Percentiles rank a stretch among this genome's conserved stretches.
Conservation (phyloP, 2,888 invertebrate genomes). For the Apamea crenata region DNA sequence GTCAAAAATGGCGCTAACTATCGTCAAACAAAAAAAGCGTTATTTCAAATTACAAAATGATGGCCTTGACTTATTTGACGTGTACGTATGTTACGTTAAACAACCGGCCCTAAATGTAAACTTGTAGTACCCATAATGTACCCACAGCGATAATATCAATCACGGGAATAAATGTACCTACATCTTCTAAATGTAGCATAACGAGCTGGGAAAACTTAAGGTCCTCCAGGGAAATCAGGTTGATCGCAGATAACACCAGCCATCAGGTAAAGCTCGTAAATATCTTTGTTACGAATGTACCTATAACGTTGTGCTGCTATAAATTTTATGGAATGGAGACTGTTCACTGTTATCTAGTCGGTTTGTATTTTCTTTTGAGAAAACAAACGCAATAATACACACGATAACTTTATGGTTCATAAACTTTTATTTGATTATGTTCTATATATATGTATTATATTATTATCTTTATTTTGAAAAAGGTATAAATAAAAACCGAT, state of each 20-base stretch:
- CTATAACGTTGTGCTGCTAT: slow-evolving; percentile 50
- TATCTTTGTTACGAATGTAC: slow-evolving; percentile 57
- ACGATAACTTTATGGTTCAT: slow-evolving; percentile 3
- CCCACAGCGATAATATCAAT: slow-evolving; percentile 48
- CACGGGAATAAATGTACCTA: slow-evolving; percentile 43
- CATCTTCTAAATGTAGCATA: slow-evolving; percentile 55
- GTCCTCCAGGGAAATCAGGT: slow-evolving; percentile 60
- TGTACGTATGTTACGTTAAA: background rate
- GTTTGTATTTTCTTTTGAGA: slow-evolving; percentile 42
- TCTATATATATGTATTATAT: no score
- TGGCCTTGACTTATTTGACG: background rate
- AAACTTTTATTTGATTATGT: background rate
- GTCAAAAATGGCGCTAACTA: background rate
- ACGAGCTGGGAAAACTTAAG: slow-evolving; percentile 63
- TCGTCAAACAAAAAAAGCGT: background rate
- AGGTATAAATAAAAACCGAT: background rate
- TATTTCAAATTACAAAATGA: no score
- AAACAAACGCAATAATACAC: slow-evolving; percentile 25
- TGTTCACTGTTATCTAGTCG: slow-evolving; percentile 50
- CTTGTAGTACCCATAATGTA: slow-evolving; percentile 8
- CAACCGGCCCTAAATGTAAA: background rate
- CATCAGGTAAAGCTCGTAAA: slow-evolving; percentile 57
- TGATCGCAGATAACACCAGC: slow-evolving; percentile 61
- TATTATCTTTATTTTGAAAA: background rate
- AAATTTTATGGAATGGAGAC: slow-evolving; percentile 57